Percentiles rank a stretch among this genome's conserved stretches.
Conservation (phyloP, 2,888 invertebrate genomes). For the Polymixis lichenea region DNA sequence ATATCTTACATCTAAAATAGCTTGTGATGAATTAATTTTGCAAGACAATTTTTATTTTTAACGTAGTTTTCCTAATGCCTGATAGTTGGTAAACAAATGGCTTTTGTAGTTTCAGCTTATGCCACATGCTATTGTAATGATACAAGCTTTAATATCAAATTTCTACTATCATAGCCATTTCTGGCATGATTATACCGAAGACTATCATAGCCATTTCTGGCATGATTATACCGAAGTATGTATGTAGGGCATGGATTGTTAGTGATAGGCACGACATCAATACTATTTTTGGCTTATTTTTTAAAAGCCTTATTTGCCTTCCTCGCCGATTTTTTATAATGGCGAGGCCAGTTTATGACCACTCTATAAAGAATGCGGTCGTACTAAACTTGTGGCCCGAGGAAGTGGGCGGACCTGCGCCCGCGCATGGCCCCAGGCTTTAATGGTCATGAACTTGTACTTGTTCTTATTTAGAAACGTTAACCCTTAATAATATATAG, state of each 20-base stretch:
- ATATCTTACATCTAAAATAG: not conserved
- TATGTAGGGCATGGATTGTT: not conserved
- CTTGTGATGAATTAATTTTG: not conserved
- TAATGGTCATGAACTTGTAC: conserved; percentile 34
- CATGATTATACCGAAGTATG: not conserved
- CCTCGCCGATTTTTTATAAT: not conserved
- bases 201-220: too few species aligned
- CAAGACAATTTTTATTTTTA: not conserved
- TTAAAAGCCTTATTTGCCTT: not conserved
- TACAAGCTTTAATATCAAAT: not conserved
- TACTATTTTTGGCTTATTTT: not conserved
- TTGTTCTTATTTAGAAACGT: conserved; percentile 9
- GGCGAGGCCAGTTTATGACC: not conserved
- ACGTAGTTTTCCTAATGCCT: not conserved
- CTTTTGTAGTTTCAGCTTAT: not conserved
- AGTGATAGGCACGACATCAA: not conserved
- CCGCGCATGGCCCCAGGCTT: conserved; percentile 19
- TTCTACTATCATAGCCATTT: not conserved
- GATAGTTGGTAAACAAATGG: not conserved
- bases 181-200: not conserved
- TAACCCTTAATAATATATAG: too few species aligned
- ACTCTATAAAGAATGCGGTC: conserved; percentile 32
- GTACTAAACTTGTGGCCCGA: conserved; percentile 9
- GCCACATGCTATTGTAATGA: not conserved
- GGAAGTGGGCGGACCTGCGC: conserved; percentile 46